Evolutionary conservation across 92 coral and sea anemone genomes (phyloP).

Genomic region (Ricordea florida): DNA sequence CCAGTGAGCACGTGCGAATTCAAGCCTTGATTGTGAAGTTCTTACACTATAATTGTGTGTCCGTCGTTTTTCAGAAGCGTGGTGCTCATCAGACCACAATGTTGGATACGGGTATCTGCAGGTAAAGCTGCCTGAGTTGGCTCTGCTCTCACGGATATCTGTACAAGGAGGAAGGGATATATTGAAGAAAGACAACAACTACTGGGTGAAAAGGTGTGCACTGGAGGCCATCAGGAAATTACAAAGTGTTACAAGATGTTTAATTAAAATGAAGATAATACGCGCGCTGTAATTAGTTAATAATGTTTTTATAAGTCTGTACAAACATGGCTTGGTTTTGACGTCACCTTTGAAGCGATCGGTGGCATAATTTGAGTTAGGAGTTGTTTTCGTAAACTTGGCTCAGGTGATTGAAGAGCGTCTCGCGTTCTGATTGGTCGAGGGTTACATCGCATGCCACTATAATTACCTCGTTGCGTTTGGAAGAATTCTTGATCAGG

Average conservation of each 20-base stretch:
- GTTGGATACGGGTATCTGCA: slow-evolving; percentile 31
- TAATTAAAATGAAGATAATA: background rate
- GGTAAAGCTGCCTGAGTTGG: slow-evolving; percentile 77
- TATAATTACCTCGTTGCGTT: no score
- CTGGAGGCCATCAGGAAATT: background rate
- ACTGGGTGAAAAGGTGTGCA: slow-evolving; percentile 85
- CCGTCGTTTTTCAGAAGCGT: slow-evolving; percentile 65
- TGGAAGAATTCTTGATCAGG: no score
- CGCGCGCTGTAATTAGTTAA: no score
- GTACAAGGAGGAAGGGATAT: slow-evolving; percentile 93
- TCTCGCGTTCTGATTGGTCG: no score
- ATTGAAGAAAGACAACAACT: slow-evolving; percentile 65
- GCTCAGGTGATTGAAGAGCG: no score
- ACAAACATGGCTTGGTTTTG: no score
- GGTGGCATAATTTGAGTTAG: no score
- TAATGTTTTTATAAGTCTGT: no score
- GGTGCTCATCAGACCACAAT: slow-evolving; percentile 92
- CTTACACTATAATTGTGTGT: background rate
- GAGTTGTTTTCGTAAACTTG: no score
- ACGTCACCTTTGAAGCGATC: no score
- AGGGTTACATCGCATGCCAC: no score
- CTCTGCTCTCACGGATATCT: slow-evolving; percentile 84
- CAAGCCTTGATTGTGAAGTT: background rate
- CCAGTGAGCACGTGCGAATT: no score
- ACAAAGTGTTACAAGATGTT: background rate